Conservation (phyloP, 2,888 invertebrate genomes). For the Trissolcus japonicus region DNA sequence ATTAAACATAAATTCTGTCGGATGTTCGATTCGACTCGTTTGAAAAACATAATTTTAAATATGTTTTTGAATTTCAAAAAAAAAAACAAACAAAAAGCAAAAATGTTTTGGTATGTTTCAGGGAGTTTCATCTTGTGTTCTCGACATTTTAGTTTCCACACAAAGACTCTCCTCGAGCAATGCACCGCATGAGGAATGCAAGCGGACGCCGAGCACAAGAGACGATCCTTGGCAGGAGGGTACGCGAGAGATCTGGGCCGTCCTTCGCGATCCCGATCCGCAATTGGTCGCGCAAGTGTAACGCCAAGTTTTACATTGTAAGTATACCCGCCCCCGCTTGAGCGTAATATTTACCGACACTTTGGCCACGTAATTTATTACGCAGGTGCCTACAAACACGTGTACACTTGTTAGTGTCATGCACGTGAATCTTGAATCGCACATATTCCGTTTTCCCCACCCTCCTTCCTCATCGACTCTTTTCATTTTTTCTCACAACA, state of each 20-base stretch:
- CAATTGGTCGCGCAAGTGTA: conserved; percentile 72
- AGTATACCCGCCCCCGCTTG: conserved; percentile 70
- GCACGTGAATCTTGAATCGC: conserved; percentile 39
- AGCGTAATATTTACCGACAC: conserved; percentile 59
- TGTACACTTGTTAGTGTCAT: conserved; percentile 52
- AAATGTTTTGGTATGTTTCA: too few relatives aligned
- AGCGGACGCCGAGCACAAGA: conserved; percentile 49
- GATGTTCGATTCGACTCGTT: too few relatives aligned
- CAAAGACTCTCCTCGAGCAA: conserved; percentile 15
- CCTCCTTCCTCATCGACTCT: too few relatives aligned
- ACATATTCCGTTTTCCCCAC: conserved; percentile 21
- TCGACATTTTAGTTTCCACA: conserved; percentile 7
- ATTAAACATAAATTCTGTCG: too few relatives aligned
- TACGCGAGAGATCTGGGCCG: conserved; percentile 67
- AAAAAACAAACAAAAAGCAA: too few relatives aligned
- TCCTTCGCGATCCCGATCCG: conserved; percentile 65
- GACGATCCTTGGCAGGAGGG: conserved; percentile 56
- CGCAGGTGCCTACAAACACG: conserved; percentile 53
- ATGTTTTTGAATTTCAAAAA: too few relatives aligned
- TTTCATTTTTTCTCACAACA: background rate
- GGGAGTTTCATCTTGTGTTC: too few relatives aligned
- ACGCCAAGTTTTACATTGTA: conserved; percentile 70
- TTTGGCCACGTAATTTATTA: conserved; percentile 51
- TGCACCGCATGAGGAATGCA: conserved; percentile 14
- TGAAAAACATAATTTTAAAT: too few relatives aligned